Evolutionary conservation across 1,140 invertebrate genomes (phyloP), one percentile per base, ranked within the genome.

Genomic region (Adelges cooleyi): DNA sequence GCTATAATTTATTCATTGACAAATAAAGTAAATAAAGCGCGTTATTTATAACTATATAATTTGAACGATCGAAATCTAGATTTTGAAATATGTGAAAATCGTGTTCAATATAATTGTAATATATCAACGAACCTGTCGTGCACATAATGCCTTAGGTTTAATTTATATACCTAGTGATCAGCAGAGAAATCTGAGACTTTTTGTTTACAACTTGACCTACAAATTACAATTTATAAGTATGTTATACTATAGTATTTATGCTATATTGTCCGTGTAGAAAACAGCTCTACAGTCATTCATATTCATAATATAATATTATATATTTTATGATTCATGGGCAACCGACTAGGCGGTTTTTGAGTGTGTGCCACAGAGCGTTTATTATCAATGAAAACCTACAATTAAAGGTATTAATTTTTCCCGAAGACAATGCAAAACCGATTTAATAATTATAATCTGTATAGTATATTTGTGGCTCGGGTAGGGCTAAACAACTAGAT

Each of bases 301-400:
- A 59, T 59, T 40, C 54, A 59, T 54, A n/a, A n/a, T n/a, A n/a
- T n/a, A n/a, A n/a, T n/a, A 54, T 20, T 33, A 53, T 54, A 56
- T 44, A 56, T 44, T 44, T 44, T 42, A 59, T 42, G 54, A 59
- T 59, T 59, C 54, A 59, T 59, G 40, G 40, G 23, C 54, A 44
- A 15, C 54, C 10, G 22, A 44, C 54, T 59, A 59, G 54, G 54
- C 54, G 54, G 40, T 44, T 42, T 44, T n/a, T 42, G 40, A 17
- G 18, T 20, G 40, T 59, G 38, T 44, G 38, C 54, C 38, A 59
- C 5, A 11, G 29, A 6, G 36, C 44, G 54, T 59, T 54, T 59
- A 59, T 59, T 59, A 59, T 59, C 54, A 42, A 59, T 59, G 54
- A 42, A 42, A 59, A 44, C 54, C 54, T 59, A 59, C 54, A 59